Evolutionary conservation across 2,888 invertebrate species (phyloP).

Genomic region (Spodoptera exigua): DNA sequence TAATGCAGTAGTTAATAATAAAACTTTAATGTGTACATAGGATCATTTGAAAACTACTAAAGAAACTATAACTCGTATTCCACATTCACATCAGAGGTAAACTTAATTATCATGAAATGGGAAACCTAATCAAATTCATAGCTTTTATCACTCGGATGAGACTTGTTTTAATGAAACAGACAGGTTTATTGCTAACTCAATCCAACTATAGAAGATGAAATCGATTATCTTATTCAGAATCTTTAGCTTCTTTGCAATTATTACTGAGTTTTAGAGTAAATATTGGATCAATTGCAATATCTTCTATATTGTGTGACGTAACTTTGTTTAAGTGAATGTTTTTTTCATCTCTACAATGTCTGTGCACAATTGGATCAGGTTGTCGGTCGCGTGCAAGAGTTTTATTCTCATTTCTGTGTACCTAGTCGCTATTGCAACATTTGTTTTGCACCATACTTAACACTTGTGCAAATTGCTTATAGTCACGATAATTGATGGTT

Average conservation of each 20-base stretch:
- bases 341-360: conserved; percentile 37
- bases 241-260: conserved; percentile 3
- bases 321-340: conserved; percentile 8
- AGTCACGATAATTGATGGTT: conserved; percentile 39
- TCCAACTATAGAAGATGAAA: no score
- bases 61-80: no score
- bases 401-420: conserved; percentile 19
- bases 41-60: no score
- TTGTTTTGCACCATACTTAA: conserved; percentile 27
- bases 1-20: no score
- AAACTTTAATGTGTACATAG: no score
- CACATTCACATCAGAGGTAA: no score
- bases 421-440: conserved; percentile 35
- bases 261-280: conserved; percentile 14
- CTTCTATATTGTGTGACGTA: conserved; percentile 5
- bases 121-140: no score
- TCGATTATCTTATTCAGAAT: not conserved
- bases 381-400: conserved; percentile 46
- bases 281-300: conserved; percentile 24
- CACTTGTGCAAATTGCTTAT: conserved; percentile 62
- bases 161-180: no score
- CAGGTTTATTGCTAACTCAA: no score
- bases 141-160: no score
- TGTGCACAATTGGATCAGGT: conserved; percentile 30
- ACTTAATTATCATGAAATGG: no score